Base-by-base conservation (phyloP, 1,140 invertebrate genomes). In the Musca vetustissima region DNA sequence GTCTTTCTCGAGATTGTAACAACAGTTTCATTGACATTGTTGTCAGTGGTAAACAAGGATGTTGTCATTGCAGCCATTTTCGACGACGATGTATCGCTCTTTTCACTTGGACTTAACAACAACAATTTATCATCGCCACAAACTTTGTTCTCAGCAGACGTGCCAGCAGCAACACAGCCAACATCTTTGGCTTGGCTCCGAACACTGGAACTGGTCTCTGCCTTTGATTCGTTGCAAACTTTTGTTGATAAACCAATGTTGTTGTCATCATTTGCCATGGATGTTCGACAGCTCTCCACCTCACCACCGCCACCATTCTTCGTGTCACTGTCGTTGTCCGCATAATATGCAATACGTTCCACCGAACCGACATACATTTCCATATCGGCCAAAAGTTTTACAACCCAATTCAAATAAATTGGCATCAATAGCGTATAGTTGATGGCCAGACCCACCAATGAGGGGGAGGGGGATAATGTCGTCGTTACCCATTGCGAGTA, bases 361-460 rank as follows among this genome's bases (percentile, higher is more conserved):
- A 93, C 90, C 14, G 91, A 89, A 36, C 89, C 89, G 84, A 93
- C 89, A 76, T 92, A 91, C 85, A 90, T 90, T 81, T 93, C 91
- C 71, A 92, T 87, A 76, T 93, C 91, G 4, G 91, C 88, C 66
- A 91, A 86, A 80, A 91, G 91, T 81, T 92, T 91, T 67, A 93
- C 91, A 55, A 93, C 89, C 88, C 91, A 92, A 75, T 92, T 92
- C 49, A 94, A 85, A 82, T 93, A 94, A 73, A 92, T 89, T 17
- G 92, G 92, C 68, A 93, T 87, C 64, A 93, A 83, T 19, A 94
- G 86, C n/a, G 91, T 89, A 81, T 93, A 93, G 75, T 91, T 90
- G 71, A 93, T 90, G 36, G 91, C 90, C 67, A 93, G 80, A 3
- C 91, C 92, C 32, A 91, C 88, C 67, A 89, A 78, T 14, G 89